These are phyloP conservation scores for Alloscopus bannaensis DNA, from an alignment of 2,888 invertebrate genomes.

Conservation along the genomic window DNA sequence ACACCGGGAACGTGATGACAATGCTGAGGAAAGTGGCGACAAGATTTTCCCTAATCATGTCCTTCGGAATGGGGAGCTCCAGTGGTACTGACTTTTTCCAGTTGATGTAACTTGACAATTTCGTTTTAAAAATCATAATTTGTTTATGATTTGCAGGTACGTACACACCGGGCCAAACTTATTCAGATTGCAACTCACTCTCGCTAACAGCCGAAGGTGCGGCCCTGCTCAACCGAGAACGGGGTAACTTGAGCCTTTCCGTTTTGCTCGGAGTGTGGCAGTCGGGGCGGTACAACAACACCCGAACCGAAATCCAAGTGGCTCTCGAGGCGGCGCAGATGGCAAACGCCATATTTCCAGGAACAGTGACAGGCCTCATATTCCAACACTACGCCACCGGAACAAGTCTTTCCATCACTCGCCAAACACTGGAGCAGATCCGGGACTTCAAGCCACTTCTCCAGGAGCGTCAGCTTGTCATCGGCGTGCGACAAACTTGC, in stretches of 20 bases:
- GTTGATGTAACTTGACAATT: too few species aligned
- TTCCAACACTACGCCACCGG: neutral
- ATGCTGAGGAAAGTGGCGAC: too few species aligned
- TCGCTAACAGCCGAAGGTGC: neutral
- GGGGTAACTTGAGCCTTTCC: neutral
- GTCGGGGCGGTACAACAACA: neutral
- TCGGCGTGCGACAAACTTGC: neutral
- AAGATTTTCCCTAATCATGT: too few species aligned
- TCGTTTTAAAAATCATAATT: too few species aligned
- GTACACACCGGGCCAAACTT: too few species aligned
- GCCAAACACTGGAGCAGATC: neutral
- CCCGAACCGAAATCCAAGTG: neutral
- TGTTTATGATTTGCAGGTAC: too few species aligned
- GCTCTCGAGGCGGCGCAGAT: neutral
- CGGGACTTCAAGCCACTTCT: too few species aligned
- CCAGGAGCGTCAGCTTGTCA: neutral
- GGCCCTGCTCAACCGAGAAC: neutral
- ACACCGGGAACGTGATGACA: too few species aligned
- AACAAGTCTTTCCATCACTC: neutral
- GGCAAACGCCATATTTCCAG: neutral
- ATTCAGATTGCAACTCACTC: neutral
- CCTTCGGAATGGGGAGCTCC: too few species aligned
- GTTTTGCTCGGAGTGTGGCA: neutral
- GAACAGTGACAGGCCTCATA: constrained; percentile 1
- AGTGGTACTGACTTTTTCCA: too few species aligned